A percentile compares a stretch with the other conserved stretches of the same genome.
phyloP scores from a whole-genome alignment of 2,888 invertebrate species.

The Caenorhabditis doughertyi region DNA sequence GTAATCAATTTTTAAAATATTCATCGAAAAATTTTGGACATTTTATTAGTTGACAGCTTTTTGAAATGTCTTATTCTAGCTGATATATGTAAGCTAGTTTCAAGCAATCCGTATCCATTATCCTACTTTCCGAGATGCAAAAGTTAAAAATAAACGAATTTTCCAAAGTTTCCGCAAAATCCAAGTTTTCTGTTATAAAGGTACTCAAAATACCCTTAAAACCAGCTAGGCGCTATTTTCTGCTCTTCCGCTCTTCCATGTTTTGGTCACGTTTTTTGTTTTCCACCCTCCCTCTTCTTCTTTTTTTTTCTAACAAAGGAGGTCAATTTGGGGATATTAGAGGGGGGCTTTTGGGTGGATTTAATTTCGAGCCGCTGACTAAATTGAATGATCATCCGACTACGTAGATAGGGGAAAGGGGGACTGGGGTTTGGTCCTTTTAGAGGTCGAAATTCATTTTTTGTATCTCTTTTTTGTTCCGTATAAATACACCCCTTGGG shows the following conservation, averaged over 20 bases:
- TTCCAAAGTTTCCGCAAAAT: too few relatives aligned
- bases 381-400: constrained; percentile 31
- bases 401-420: neutral
- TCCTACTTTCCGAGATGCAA: too few relatives aligned
- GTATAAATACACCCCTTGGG: neutral
- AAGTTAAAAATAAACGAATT: too few relatives aligned
- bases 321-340: neutral
- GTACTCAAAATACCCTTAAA: too few relatives aligned
- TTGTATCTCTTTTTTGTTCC: neutral
- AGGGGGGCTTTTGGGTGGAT: neutral
- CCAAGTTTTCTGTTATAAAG: too few relatives aligned
- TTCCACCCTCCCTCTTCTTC: neutral
- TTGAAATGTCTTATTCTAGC: too few relatives aligned
- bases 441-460: neutral
- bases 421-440: constrained; percentile 32
- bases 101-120: too few relatives aligned
- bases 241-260: neutral
- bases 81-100: too few relatives aligned
- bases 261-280: neutral
- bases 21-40: too few relatives aligned
- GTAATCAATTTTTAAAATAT: too few relatives aligned
- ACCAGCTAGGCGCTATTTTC: too few relatives aligned
- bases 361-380: neutral
- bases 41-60: too few relatives aligned
- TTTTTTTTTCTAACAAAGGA: neutral